Evolutionary conservation across 2,113 vertebrate genomes (phyloP), one percentile per base, ranked within the genome.

Genomic region (Periophthalmus modestus): DNA sequence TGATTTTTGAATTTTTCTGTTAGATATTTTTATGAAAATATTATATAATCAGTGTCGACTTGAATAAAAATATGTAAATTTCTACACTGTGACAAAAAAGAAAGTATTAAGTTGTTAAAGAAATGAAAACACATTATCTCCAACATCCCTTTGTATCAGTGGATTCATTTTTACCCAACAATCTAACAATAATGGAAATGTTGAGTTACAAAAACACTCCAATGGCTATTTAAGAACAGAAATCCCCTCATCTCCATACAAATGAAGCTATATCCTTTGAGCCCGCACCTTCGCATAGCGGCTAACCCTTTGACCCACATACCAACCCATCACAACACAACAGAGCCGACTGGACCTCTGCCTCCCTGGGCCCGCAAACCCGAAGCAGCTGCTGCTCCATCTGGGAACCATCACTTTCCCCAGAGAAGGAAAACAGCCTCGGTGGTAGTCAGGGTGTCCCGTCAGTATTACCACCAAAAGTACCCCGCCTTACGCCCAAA

Each of bases 391-490:
- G 87, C 72, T 67, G n/a, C 5, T 86, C 88, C 89, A 90, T 92
- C 85, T 92, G 91, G 87, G 82, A 73, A 77, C 85, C 84, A 89
- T 92, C 87, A 90, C 83, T 70, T 74, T 77, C 81, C 84, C 84
- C 24, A 62, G 69, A 85, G 85, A 89, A 75, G 62, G 58, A 75
- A 85, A 83, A 81, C 77, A 86, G 85, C 68, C 77, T 77, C 13
- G n/a, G 36, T 68, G 18, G 33, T 73, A 57, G 80, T 79, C 81
- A 36, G 55, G 81, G 82, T 80, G 87, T 88, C 76, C 80, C 77
- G 75, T 89, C 70, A 75, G 74, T 75, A 87, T 88, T 85, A 87
- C 87, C 82, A 71, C 80, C 76, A 72, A 75, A 46, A 46, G 71
- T 36, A 36, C 74, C 73, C 55, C 67, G 65, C 71, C 73, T 77